A percentile compares a stretch with the other conserved stretches of the same genome.
phyloP scores from a whole-genome alignment of 1,140 invertebrate species.

The Drosophila tristis region DNA sequence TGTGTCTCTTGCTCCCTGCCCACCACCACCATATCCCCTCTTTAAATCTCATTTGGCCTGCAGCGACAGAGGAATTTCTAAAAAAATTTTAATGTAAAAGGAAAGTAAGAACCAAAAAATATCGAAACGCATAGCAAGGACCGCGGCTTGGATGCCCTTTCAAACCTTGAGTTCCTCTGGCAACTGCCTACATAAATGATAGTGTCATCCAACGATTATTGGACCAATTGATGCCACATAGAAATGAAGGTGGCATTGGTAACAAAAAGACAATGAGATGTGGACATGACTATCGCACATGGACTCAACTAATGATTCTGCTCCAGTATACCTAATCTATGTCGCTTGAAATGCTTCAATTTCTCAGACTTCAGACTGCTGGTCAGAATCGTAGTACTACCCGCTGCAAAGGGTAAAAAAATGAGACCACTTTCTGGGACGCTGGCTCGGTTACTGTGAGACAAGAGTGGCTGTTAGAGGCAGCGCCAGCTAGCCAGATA shows the following conservation, averaged over 20 bases:
- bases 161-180: too few relatives aligned
- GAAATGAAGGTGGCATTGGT: too few relatives aligned
- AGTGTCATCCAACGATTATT: too few relatives aligned
- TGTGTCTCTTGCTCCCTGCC: conserved; percentile 23
- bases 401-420: background rate
- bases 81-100: conserved; percentile 34
- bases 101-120: conserved; percentile 18
- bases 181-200: too few relatives aligned
- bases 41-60: conserved; percentile 82
- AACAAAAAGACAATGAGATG: too few relatives aligned
- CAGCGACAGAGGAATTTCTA: conserved; percentile 66
- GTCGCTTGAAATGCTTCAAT: too few relatives aligned
- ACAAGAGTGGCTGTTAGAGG: conserved; percentile 56
- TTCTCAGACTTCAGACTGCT: too few relatives aligned
- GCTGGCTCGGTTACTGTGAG: conserved; percentile 43
- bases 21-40: conserved; percentile 46
- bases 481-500: conserved; percentile 54
- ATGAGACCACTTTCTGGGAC: conserved; percentile 62
- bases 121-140: background rate
- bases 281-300: too few relatives aligned
- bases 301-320: too few relatives aligned
- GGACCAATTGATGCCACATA: too few relatives aligned
- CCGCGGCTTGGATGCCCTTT: background rate
- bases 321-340: too few relatives aligned
- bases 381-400: too few relatives aligned